A percentile compares a stretch with the other conserved stretches of the same genome.
These are phyloP conservation scores for Pemphredon lugubris DNA, from an alignment of 2,888 invertebrate genomes.

Conservation along the genomic window DNA sequence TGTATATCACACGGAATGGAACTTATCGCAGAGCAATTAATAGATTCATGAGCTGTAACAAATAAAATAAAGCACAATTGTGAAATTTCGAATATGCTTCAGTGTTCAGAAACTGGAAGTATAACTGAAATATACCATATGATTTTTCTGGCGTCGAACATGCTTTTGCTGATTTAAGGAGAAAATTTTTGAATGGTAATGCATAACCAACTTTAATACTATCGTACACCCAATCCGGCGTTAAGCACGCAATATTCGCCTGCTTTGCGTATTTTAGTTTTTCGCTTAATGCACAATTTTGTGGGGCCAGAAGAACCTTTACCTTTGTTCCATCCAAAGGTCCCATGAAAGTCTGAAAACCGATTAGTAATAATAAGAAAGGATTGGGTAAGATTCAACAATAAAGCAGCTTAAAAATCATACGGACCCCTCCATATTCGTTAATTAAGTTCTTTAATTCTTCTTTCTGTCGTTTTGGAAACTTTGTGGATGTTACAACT, in stretches of 20 bases:
- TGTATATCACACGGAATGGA: slow-evolving; percentile 73
- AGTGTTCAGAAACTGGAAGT: neutral
- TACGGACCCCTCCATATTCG: slow-evolving; percentile 86
- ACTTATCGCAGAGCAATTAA: slow-evolving; percentile 82
- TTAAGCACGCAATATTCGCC: slow-evolving; percentile 87
- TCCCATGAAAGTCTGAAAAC: slow-evolving; percentile 82
- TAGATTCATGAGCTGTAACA: slow-evolving; percentile 69
- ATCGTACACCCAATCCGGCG: slow-evolving; percentile 90
- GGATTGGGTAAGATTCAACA: slow-evolving; percentile 10
- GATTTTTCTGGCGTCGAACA: slow-evolving; percentile 88
- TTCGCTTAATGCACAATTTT: slow-evolving; percentile 83
- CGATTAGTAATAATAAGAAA: neutral
- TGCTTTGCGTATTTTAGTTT: slow-evolving; percentile 86
- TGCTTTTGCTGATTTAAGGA: slow-evolving; percentile 83
- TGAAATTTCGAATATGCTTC: neutral
- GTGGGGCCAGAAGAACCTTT: slow-evolving; percentile 82
- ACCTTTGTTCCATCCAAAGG: slow-evolving; percentile 83
- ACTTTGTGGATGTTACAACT: slow-evolving; percentile 90
- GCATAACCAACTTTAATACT: slow-evolving; percentile 89
- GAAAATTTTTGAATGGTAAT: slow-evolving; percentile 84
- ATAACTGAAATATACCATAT: slow-evolving; percentile 52
- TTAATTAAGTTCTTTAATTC: slow-evolving; percentile 86
- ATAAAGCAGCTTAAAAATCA: slow-evolving; percentile 13
- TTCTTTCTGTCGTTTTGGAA: slow-evolving; percentile 85
- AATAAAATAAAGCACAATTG: slow-evolving; percentile 16